Conservation (phyloP, 2,888 invertebrate species). For the Mylabris sibirica region DNA sequence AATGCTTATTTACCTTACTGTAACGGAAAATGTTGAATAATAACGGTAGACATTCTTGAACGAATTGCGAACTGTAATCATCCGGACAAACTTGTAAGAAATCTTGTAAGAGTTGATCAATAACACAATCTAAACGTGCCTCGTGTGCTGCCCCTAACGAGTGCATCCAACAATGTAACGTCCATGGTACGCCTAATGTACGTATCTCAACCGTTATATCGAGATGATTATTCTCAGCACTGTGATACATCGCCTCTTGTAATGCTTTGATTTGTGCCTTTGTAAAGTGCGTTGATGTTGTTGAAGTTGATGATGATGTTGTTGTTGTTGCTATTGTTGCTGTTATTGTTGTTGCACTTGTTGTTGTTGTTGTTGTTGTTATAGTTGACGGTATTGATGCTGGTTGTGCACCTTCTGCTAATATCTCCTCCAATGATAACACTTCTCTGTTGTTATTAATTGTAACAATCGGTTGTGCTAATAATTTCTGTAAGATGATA, state of each 20-base stretch:
- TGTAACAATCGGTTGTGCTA: conserved; percentile 75
- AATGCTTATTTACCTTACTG: conserved; percentile 73
- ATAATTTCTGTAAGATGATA: conserved; percentile 76
- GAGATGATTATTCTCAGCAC: conserved; percentile 88
- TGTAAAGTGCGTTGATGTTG: conserved; percentile 67
- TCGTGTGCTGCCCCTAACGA: conserved; percentile 88
- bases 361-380: background rate
- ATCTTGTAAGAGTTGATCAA: conserved; percentile 88
- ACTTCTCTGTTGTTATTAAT: conserved; percentile 75
- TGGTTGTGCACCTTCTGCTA: conserved; percentile 80
- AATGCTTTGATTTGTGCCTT: conserved; percentile 85
- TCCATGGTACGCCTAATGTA: conserved; percentile 89
- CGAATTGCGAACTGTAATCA: conserved; percentile 87
- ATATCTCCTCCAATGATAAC: conserved; percentile 86
- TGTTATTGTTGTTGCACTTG: conserved; percentile 21
- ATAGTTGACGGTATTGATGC: background rate
- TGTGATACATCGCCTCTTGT: conserved; percentile 94
- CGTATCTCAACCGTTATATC: conserved; percentile 90
- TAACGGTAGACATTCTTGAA: conserved; percentile 87
- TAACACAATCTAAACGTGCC: conserved; percentile 80
- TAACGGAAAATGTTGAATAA: conserved; percentile 89
- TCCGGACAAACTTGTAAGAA: conserved; percentile 91
- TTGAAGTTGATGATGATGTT: conserved; percentile 34
- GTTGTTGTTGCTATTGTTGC: background rate
- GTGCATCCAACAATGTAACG: conserved; percentile 91